Percentiles rank a stretch among this genome's conserved stretches.
Evolutionary conservation across 1,140 invertebrate species (phyloP).

Genomic region (Adelges cooleyi): DNA sequence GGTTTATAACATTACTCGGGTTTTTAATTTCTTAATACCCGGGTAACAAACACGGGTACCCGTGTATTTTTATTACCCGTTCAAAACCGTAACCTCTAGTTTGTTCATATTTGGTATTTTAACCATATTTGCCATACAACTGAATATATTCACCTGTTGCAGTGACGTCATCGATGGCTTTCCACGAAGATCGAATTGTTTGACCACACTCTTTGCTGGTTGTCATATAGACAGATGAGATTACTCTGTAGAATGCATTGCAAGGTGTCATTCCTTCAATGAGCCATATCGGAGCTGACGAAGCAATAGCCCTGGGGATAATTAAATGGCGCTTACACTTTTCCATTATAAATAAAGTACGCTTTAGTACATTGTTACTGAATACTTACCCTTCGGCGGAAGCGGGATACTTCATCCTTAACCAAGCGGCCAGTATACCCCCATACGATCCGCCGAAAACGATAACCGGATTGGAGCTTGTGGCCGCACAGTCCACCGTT

Average conservation of each 20-base stretch:
- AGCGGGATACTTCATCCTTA: slow-evolving; percentile 92
- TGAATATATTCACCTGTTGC: slow-evolving; percentile 40
- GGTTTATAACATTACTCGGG: too few species aligned
- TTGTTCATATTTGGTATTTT: too few species aligned
- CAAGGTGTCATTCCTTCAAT: slow-evolving; percentile 73
- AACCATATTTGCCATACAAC: too few species aligned
- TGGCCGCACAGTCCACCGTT: background rate
- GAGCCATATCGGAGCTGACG: slow-evolving; percentile 88
- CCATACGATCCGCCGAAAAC: slow-evolving; percentile 91
- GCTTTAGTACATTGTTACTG: too few species aligned
- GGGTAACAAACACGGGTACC: too few species aligned
- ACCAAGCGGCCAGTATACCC: slow-evolving; percentile 92
- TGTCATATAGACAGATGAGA: slow-evolving; percentile 60
- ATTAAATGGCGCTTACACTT: too few species aligned
- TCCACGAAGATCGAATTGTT: slow-evolving; percentile 70
- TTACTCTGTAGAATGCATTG: slow-evolving; percentile 61
- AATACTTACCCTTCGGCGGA: slow-evolving; percentile 61
- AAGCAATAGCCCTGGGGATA: slow-evolving; percentile 68
- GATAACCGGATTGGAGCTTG: slow-evolving; percentile 60
- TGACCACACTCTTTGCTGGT: slow-evolving; percentile 52
- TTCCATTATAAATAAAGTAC: too few species aligned
- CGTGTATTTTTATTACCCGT: too few species aligned
- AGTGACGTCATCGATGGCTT: slow-evolving; percentile 49
- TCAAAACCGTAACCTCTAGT: too few species aligned
- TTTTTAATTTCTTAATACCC: too few species aligned